Evolutionary conservation across 2,113 vertebrate species (phyloP).

Genomic region (Aspiorhynchus laticeps): DNA sequence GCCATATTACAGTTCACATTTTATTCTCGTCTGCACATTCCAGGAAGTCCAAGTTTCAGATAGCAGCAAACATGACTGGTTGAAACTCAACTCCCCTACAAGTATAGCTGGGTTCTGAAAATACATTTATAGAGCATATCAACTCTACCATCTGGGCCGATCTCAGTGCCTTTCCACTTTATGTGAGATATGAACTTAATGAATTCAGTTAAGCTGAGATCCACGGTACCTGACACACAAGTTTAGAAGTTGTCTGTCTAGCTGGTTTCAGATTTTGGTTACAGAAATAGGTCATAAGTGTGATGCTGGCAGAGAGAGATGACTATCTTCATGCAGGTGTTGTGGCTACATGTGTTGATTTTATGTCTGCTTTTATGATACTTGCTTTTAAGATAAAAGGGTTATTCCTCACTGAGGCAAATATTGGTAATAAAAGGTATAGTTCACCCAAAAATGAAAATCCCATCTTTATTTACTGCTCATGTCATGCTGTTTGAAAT

Average conservation of each 20-base stretch:
- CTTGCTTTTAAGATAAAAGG: constrained; percentile 21
- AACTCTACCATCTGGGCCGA: constrained; percentile 6
- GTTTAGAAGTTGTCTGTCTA: constrained; percentile 20
- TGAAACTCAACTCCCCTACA: constrained; percentile 34
- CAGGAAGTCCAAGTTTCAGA: constrained; percentile 40
- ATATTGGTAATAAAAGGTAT: not conserved
- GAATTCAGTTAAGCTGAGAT: not conserved
- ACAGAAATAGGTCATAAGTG: constrained; percentile 74
- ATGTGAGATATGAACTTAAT: constrained; percentile 9
- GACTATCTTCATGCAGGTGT: constrained; percentile 78
- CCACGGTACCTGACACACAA: not conserved
- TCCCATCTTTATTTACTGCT: not conserved
- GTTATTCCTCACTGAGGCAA: not conserved
- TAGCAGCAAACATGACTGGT: constrained; percentile 42
- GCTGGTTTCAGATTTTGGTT: constrained; percentile 66
- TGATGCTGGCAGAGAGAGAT: constrained; percentile 74
- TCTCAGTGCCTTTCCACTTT: not conserved
- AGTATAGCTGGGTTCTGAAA: constrained; percentile 20
- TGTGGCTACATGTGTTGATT: constrained; percentile 69
- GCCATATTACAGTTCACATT: constrained; percentile 49
- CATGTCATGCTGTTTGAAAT: not conserved
- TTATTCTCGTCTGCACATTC: constrained; percentile 49
- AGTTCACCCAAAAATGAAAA: not conserved
- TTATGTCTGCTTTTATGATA: constrained; percentile 22
- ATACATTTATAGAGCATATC: not conserved